These are phyloP conservation scores for Danionella dracula DNA, from an alignment of 2,797 vertebrate species.

Conservation along the genomic window DNA sequence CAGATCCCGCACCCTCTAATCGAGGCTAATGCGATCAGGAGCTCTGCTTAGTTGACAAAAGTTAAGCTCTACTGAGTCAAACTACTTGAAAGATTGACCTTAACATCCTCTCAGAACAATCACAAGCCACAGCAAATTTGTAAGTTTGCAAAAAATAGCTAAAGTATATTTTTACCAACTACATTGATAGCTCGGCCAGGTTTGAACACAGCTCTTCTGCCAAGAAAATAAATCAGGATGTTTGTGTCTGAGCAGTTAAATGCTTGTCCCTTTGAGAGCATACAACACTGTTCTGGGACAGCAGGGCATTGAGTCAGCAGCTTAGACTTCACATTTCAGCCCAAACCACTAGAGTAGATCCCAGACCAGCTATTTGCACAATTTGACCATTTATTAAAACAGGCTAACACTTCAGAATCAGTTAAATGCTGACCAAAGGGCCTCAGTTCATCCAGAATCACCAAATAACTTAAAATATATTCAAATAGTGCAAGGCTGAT, in stretches of 20 bases:
- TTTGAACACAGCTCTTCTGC: slow-evolving; percentile 14
- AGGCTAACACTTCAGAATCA: slow-evolving; percentile 7
- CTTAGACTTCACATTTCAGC: slow-evolving; percentile 56
- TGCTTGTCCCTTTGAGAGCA: slow-evolving; percentile 47
- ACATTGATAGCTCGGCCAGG: neutral
- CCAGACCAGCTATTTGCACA: slow-evolving; percentile 46
- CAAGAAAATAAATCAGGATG: slow-evolving; percentile 44
- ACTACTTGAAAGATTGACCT: too few species aligned
- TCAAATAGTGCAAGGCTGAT: too few species aligned
- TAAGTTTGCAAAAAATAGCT: too few species aligned
- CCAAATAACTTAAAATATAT: too few species aligned
- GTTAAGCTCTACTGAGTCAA: too few species aligned
- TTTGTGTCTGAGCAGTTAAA: slow-evolving; percentile 40
- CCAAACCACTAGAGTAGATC: slow-evolving; percentile 48
- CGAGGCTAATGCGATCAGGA: too few species aligned
- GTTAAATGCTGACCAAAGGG: slow-evolving; percentile 8
- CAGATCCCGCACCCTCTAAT: too few species aligned
- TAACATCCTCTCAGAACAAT: too few species aligned
- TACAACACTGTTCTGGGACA: slow-evolving; percentile 53
- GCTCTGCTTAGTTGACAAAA: too few species aligned
- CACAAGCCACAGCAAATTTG: too few species aligned
- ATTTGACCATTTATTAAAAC: slow-evolving; percentile 5
- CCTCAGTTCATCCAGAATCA: neutral
- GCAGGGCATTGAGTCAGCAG: slow-evolving; percentile 42
- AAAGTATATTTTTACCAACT: neutral